Evolutionary conservation across 2,113 vertebrate genomes (phyloP), one percentile per base, ranked within the genome.

Genomic region (Lagopus leucura): DNA sequence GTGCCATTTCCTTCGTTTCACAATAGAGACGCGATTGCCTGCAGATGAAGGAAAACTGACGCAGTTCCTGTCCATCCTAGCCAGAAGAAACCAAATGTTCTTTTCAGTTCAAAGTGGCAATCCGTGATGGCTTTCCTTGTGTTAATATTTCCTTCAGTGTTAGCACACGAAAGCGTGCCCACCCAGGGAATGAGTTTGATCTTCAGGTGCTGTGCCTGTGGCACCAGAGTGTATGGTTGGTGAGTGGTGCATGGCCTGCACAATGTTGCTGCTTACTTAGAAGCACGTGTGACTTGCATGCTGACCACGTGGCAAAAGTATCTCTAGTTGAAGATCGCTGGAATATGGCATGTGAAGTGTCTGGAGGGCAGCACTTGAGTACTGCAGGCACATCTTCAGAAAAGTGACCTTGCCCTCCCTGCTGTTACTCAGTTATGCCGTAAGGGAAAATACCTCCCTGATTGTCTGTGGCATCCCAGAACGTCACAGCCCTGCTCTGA

Each of bases 281-380:
- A 34, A 52, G 50, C 4, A 0, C 5, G 20, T 13, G 1, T n/a
- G 36, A 11, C 42, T 47, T 11, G 40, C 6, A 3, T 12, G 30
- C 50, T 61, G 71, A 30, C 50, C 3, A 2, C 20, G 19, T 66
- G 52, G 50, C 76, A 71, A 4, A 71, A 47, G n/a, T 8, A 4
- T 32, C 28, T 55, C 55, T n/a, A 60, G 30, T 48, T 52, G 52
- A 66, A 47, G 20, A 36, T 9, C 47, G 6, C 43, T 54, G 60
- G 60, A 38, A 10, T 12, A 5, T 8, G 40, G 38, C 45, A 8
- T 2, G 21, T 28, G 4, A 66, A 50, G 32, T 27, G 67, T 27
- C 64, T 66, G 43, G n/a, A 65, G 70, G 69, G 79, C 79, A 65
- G 50, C 27, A 21, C 55, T 63, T 1, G 4, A 25, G 47, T 36